These are phyloP conservation scores for Serranus cabrilla DNA, from an alignment of 2,797 vertebrate genomes.

Conservation along the genomic window DNA sequence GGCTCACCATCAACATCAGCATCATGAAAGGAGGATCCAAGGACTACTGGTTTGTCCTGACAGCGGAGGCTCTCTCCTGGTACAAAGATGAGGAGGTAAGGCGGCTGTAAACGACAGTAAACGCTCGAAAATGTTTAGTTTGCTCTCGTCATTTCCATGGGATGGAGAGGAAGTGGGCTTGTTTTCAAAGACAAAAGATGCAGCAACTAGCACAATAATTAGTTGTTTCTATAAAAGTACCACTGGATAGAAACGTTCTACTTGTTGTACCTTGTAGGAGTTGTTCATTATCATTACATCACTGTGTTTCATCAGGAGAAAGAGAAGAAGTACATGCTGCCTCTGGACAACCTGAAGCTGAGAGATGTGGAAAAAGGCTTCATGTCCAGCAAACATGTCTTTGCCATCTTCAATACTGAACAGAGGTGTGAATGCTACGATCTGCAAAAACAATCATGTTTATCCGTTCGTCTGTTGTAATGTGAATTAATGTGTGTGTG, in stretches of 20 bases:
- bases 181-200: slow-evolving; percentile 3
- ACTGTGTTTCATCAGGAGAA: slow-evolving; percentile 89
- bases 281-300: background rate
- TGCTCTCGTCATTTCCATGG: background rate
- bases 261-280: too few species aligned
- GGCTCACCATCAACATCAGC: slow-evolving; percentile 98
- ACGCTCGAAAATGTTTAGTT: background rate
- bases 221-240: background rate
- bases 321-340: slow-evolving; percentile 99
- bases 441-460: background rate
- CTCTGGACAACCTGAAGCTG: slow-evolving; percentile 97
- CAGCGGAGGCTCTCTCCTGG: slow-evolving; percentile 95
- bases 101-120: background rate
- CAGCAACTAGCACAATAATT: background rate
- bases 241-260: background rate
- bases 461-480: fast-evolving
- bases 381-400: slow-evolving; percentile 97
- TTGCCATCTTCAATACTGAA: slow-evolving; percentile 97
- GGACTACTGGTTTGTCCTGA: slow-evolving; percentile 98
- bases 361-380: slow-evolving; percentile 97
- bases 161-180: background rate
- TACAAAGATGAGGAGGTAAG: slow-evolving; percentile 97
- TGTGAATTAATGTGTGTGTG: background rate
- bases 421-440: slow-evolving; percentile 87
- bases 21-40: slow-evolving; percentile 99